Conservation (phyloP, 2,797 vertebrate species). For the Galaxias olidus region DNA sequence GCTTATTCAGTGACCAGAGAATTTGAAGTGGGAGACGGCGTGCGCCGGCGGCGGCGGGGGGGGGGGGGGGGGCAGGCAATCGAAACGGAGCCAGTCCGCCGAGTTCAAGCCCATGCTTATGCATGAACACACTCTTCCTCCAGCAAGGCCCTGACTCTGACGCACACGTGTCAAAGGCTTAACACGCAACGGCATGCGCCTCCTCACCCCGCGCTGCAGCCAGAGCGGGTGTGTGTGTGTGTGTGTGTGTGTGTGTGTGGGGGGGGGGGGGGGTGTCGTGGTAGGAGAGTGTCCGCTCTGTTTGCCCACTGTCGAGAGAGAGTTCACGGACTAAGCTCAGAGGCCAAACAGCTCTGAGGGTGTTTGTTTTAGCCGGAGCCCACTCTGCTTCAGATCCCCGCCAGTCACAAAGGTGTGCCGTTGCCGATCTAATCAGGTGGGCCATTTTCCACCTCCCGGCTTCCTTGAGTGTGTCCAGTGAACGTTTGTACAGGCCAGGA, state of each 20-base stretch:
- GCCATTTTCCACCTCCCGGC: slow-evolving; percentile 39
- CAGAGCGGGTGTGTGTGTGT: slow-evolving; percentile 33
- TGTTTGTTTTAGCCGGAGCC: slow-evolving; percentile 58
- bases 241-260: slow-evolving; percentile 24
- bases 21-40: slow-evolving; percentile 18
- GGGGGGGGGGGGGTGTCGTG: too few species aligned
- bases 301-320: too few species aligned
- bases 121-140: slow-evolving; percentile 61
- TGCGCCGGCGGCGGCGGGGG: too few species aligned
- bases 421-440: slow-evolving; percentile 47
- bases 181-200: slow-evolving; percentile 56
- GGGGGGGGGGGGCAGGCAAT: slow-evolving; percentile 25
- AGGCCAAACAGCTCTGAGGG: slow-evolving; percentile 58
- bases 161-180: slow-evolving; percentile 60
- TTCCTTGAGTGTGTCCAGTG: slow-evolving; percentile 26
- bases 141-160: slow-evolving; percentile 59
- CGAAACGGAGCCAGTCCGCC: slow-evolving; percentile 47
- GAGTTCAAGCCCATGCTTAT: slow-evolving; percentile 56
- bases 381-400: slow-evolving; percentile 50
- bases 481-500: slow-evolving; percentile 31
- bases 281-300: slow-evolving; percentile 28
- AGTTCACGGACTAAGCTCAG: slow-evolving; percentile 58
- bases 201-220: slow-evolving; percentile 41
- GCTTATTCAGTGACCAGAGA: too few species aligned
- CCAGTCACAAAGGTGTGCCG: slow-evolving; percentile 34